These are phyloP conservation scores for Chloroceryle amazona DNA, from an alignment of 2,797 vertebrate species.

Conservation along the genomic window DNA sequence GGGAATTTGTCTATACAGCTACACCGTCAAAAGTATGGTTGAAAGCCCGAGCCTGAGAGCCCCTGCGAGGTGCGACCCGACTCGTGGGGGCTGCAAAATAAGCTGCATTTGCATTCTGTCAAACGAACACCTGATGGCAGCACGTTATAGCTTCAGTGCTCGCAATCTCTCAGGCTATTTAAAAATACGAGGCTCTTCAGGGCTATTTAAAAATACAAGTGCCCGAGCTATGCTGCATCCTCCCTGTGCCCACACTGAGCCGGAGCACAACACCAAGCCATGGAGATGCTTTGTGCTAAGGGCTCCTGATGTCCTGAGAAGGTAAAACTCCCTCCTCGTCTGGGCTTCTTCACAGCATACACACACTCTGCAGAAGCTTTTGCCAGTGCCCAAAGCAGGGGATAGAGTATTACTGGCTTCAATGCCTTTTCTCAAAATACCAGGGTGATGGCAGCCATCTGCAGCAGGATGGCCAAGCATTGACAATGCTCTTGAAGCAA, in stretches of 20 bases:
- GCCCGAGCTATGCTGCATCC: not conserved
- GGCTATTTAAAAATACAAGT: not conserved
- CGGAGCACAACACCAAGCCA: fast-evolving
- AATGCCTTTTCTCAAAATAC: not conserved
- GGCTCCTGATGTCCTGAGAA: fast-evolving
- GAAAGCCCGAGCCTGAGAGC: no score
- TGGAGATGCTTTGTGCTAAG: fast-evolving
- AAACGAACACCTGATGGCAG: conserved; percentile 82
- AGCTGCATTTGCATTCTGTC: conserved; percentile 72
- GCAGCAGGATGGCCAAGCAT: not conserved
- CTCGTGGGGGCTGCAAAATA: not conserved
- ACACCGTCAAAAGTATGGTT: not conserved
- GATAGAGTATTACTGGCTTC: not conserved
- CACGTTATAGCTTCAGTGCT: conserved; percentile 75
- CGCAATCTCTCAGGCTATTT: not conserved
- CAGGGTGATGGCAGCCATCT: no score
- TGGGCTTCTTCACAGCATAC: fast-evolving
- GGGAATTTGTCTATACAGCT: not conserved
- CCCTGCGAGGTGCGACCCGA: not conserved
- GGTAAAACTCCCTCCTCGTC: not conserved
- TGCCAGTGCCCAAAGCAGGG: not conserved
- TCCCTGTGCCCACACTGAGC: not conserved
- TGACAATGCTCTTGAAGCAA: not conserved
- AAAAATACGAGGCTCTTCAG: fast-evolving
- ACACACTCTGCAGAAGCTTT: not conserved